phyloP scores from a whole-genome alignment of 2,797 vertebrate species.

The Chromis chromis region DNA sequence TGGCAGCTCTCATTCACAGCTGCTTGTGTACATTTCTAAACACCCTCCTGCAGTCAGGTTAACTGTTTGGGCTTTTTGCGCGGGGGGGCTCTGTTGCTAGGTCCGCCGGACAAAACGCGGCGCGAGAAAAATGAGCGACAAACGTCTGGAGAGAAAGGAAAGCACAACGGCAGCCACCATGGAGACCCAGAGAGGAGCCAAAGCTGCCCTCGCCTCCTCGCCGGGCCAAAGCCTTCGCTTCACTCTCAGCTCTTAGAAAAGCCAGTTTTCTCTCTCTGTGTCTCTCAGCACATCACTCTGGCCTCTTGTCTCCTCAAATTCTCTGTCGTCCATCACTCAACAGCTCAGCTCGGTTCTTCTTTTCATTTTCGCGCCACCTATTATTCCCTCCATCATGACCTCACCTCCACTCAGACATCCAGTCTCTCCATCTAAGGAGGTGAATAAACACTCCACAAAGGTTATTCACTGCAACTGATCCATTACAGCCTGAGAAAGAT shows the following conservation, averaged over 20 bases:
- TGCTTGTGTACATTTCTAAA: background rate
- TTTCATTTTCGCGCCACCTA: conserved; percentile 30
- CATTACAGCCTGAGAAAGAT: background rate
- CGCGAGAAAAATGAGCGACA: conserved; percentile 40
- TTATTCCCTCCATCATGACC: conserved; percentile 56
- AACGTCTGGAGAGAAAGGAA: conserved; percentile 39
- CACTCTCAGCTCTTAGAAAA: conserved; percentile 13
- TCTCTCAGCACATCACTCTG: conserved; percentile 46
- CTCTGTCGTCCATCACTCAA: conserved; percentile 45
- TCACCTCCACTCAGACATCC: conserved; percentile 50
- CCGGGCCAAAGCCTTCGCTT: conserved; percentile 28
- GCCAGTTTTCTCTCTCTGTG: conserved; percentile 26
- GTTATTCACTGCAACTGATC: background rate
- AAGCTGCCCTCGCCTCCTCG: conserved; percentile 46
- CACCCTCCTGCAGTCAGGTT: background rate
- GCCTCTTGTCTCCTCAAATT: conserved; percentile 44
- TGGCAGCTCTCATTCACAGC: conserved; percentile 6
- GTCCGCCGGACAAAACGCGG: conserved; percentile 15
- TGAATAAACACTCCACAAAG: conserved; percentile 18
- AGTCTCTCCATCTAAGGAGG: conserved; percentile 28
- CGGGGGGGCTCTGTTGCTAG: background rate
- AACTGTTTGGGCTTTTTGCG: background rate
- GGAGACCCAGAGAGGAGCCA: conserved; percentile 72
- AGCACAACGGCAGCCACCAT: conserved; percentile 70
- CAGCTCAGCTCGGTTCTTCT: conserved; percentile 19